phyloP scores from a whole-genome alignment of 2,797 vertebrate genomes.

The Diglossa cyanea region DNA sequence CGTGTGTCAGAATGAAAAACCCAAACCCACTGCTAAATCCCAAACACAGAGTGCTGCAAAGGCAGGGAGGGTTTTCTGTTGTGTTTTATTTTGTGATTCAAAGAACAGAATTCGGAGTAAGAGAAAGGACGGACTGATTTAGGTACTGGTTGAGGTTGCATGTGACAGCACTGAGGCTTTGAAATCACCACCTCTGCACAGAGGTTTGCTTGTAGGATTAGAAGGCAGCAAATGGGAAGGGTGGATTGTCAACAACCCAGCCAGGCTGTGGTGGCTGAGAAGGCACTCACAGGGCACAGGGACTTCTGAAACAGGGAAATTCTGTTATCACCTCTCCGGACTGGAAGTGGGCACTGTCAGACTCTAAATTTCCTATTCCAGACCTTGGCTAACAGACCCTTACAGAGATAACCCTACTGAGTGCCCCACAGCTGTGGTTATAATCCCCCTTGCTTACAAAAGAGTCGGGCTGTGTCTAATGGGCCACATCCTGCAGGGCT shows the following conservation, averaged over 20 bases:
- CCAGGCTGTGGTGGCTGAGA: accelerated
- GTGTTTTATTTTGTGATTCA: neutral
- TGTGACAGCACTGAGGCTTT: accelerated
- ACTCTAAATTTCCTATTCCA: neutral
- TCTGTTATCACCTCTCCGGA: accelerated
- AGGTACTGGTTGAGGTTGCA: neutral
- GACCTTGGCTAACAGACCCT: neutral
- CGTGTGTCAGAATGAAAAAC: accelerated
- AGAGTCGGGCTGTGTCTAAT: accelerated
- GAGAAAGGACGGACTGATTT: neutral
- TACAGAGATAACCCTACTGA: neutral
- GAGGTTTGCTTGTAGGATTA: accelerated
- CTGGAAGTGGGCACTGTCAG: neutral
- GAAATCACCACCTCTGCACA: accelerated
- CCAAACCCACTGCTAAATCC: neutral
- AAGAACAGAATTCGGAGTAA: accelerated
- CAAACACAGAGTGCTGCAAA: neutral
- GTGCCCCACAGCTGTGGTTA: neutral
- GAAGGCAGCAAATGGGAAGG: neutral
- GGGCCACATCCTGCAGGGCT: neutral
- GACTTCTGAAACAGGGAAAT: neutral
- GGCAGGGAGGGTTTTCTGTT: neutral
- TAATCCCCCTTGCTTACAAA: neutral
- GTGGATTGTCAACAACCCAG: accelerated
- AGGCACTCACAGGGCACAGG: neutral